These are phyloP conservation scores for Sebastes ruberrimus DNA, from an alignment of 2,797 vertebrate species.

Conservation along the genomic window DNA sequence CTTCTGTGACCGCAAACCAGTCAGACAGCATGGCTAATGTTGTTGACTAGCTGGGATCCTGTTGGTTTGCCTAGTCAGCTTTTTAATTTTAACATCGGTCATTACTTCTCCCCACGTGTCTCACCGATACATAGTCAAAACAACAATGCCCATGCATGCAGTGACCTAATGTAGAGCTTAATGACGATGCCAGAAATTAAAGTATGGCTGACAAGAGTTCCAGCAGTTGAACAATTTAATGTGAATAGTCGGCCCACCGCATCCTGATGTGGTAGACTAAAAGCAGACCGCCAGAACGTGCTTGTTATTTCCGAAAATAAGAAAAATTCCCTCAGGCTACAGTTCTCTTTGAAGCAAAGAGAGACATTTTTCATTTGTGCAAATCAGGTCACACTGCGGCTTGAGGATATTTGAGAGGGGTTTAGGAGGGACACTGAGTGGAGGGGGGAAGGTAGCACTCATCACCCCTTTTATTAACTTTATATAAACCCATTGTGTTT, in stretches of 20 bases:
- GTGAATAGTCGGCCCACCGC: background rate
- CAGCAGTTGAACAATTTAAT: background rate
- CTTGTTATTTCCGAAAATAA: slow-evolving; percentile 3
- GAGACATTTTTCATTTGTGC: slow-evolving; percentile 29
- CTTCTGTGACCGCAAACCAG: slow-evolving; percentile 16
- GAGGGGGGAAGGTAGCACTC: background rate
- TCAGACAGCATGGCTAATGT: background rate
- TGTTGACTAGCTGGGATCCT: background rate
- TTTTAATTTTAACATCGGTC: background rate
- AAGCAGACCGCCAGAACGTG: slow-evolving; percentile 10
- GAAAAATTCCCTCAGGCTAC: background rate
- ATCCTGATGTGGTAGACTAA: slow-evolving; percentile 21
- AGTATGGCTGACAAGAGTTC: background rate
- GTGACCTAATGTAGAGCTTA: background rate
- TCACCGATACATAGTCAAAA: background rate
- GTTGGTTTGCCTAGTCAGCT: background rate
- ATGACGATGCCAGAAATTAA: background rate
- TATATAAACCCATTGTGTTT: background rate
- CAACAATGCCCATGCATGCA: background rate
- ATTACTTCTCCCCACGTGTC: background rate
- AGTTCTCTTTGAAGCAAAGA: slow-evolving; percentile 35
- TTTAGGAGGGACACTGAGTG: slow-evolving; percentile 1
- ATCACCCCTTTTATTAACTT: background rate
- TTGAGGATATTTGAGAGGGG: slow-evolving; percentile 10
- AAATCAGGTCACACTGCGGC: slow-evolving; percentile 48